Conservation (phyloP, 2,888 invertebrate species). For the Antheraea yamamai region DNA sequence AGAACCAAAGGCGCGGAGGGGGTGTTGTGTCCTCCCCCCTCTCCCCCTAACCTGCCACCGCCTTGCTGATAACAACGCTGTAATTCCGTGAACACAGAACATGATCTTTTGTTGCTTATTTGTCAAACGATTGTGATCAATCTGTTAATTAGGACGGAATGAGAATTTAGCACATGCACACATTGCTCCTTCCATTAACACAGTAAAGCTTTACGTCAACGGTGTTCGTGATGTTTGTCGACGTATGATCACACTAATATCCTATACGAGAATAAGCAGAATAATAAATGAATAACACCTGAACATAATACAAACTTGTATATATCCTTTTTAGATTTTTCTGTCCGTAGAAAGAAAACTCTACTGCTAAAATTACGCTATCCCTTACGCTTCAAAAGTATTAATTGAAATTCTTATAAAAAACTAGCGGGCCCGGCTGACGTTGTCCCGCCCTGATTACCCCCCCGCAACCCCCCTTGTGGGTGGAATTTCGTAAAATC, state of each 20-base stretch:
- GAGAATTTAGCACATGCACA: conserved; percentile 7
- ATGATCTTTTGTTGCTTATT: neutral
- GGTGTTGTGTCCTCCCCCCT: too few species aligned
- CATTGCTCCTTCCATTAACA: conserved; percentile 15
- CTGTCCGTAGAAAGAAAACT: too few species aligned
- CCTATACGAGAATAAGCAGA: neutral
- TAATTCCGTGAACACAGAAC: neutral
- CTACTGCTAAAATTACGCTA: too few species aligned
- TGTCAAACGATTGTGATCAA: conserved; percentile 5
- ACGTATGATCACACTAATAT: conserved; percentile 8
- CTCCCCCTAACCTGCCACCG: neutral
- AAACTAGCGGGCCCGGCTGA: too few species aligned
- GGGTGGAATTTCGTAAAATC: too few species aligned
- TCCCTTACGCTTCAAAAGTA: too few species aligned
- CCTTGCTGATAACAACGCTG: neutral
- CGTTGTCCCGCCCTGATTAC: too few species aligned
- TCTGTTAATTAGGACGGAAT: conserved; percentile 11
- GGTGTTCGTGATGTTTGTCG: conserved; percentile 15
- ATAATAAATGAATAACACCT: neutral
- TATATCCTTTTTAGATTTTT: too few species aligned
- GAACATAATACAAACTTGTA: too few species aligned
- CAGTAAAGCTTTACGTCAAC: conserved; percentile 17
- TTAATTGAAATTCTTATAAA: too few species aligned
- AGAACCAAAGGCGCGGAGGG: too few species aligned
- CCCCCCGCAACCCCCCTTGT: too few species aligned